Evolutionary conservation across 2,113 vertebrate species (phyloP), one percentile per base, ranked within the genome.

Genomic region (Echinops telfairi): DNA sequence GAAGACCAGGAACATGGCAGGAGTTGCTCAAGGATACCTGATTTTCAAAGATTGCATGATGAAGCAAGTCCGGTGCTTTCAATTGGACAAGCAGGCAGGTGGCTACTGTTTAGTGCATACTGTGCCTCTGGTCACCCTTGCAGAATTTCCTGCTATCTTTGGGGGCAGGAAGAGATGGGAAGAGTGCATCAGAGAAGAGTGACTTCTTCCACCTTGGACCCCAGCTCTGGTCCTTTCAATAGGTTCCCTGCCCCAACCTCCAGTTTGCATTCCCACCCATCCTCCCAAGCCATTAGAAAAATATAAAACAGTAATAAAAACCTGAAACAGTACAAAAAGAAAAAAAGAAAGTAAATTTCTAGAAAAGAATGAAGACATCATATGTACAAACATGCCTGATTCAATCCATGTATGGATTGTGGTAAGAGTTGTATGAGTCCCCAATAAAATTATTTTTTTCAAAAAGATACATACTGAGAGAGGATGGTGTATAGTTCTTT

Each of bases 21-120:
- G 47, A 6, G 47, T 10, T 53, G 47, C 47, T 53, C 47, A 53
- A 11, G 47, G 47, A 3, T 92, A 91, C 96, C 96, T 93, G 0
- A 14, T 89, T 95, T 27, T 0, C 1, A 62, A 95, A 96, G 79
- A 95, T 0, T 0, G 83, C 81, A 0, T 4, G 11, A 11, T 0
- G 0, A 0, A 19, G 2, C 17, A 8, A 2, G 20, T 7, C 27
- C 17, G 0, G 0, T 1, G 1, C 20, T 2, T 25, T 2, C 85
- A 96, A 90, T 15, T 31, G 1, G 20, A 15, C 96, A 85, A 93
- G 96, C 66, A 96, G 31, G 88, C 81, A 95, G 38, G 80, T 53
- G 2, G 1, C 10, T 2, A 19, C 16, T 16, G 27, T 27, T 33
- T 12, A 0, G 64, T 9, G 4, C 36, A 14, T 17, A 3, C 3